These are phyloP conservation scores for Pseudobourletiella spinata DNA, from an alignment of 1,140 invertebrate genomes.

Conservation along the genomic window DNA sequence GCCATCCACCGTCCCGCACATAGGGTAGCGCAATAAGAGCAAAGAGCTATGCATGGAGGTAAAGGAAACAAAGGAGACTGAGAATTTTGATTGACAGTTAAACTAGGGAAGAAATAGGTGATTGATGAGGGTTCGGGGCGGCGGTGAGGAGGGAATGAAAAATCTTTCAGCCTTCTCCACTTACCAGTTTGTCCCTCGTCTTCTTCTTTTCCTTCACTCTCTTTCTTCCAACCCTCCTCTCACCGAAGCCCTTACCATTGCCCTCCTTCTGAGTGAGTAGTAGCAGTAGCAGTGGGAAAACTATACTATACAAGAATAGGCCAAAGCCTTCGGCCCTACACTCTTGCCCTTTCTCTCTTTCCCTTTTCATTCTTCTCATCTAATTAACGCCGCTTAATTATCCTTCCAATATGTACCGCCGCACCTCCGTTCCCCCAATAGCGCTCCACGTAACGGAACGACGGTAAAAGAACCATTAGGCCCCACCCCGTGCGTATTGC, in stretches of 20 bases:
- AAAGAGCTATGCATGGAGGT: no score
- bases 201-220: neutral
- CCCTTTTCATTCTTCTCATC: constrained; percentile 26
- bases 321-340: constrained; percentile 1
- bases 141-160: constrained; percentile 23
- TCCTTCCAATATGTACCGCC: constrained; percentile 4
- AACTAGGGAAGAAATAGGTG: constrained; percentile 32
- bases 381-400: constrained; percentile 36
- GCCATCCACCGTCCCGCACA: no score
- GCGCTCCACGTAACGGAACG: no score
- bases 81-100: constrained; percentile 33
- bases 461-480: no score
- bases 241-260: no score
- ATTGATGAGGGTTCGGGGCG: constrained; percentile 27
- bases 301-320: no score
- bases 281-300: no score
- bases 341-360: neutral
- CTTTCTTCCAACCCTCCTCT: neutral
- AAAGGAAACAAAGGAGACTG: constrained; percentile 14
- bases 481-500: no score
- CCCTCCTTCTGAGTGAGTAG: no score
- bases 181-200: no score
- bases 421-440: neutral
- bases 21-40: no score
- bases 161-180: constrained; percentile 14